Base-by-base conservation (phyloP, 2,113 vertebrate species). In the Muntiacus reevesi region DNA sequence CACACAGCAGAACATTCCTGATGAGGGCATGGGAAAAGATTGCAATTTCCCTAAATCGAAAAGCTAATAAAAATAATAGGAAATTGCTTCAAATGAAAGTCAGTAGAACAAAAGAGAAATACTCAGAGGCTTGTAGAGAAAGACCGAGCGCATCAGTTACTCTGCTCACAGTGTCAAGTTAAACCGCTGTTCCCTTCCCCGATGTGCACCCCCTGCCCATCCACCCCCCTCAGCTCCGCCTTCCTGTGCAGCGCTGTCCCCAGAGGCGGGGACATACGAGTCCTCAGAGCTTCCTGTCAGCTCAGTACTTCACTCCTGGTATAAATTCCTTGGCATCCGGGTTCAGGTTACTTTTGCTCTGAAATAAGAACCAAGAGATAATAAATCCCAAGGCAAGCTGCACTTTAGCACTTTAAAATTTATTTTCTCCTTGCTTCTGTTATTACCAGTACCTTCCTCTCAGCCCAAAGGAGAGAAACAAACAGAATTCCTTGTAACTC, bases 311-410 rank as follows among this genome's bases (percentile, higher is more conserved):
- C 99, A 99, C 99, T 89, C 99, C 99, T 0, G 99, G 99, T 96
- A 99, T 98, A 62, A 99, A 99, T 98, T 99, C 99, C 99, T 99
- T 99, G 87, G 99, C 99, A 50, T 99, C 99, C 0, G 99, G 99
- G 95, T 99, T 99, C 99, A 99, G 99, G 98, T 99, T 99, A 99
- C 99, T 99, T 99, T 99, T 99, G 99, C 99, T 99, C 99, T 99
- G 99, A 40, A 98, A 98, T 76, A 60, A 81, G 91, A 91, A 84
- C 36, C 33, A 60, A 87, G 82, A 91, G 71, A 94, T 27, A 88
- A 87, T 89, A 95, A 97, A 97, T 92, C 25, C 60, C 71, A 91
- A 27, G 28, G 64, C 47, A 86, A 91, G 43, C 36, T 89, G 23
- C 11, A 95, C 54, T 94, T 97, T 60, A 67, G 33, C 11, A 95